Percentiles rank a stretch among this genome's conserved stretches.
Evolutionary conservation across 2,113 vertebrate genomes (phyloP).

Genomic region (Hemiprocne comata): DNA sequence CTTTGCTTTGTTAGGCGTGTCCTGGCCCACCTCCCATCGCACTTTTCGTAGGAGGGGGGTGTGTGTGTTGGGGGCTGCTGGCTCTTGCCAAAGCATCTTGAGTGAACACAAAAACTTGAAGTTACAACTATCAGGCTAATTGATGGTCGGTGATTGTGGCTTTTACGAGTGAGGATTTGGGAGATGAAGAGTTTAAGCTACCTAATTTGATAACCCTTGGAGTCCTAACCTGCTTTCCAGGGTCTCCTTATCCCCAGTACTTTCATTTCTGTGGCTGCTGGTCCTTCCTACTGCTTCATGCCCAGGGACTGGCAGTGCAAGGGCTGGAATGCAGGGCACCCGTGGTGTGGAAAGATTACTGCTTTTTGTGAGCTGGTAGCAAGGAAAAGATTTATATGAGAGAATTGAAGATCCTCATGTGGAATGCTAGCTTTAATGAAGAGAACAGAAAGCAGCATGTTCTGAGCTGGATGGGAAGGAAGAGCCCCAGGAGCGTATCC

Average conservation of each 20-base stretch:
- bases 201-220: neutral
- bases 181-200: neutral
- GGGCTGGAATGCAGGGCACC: too few relatives aligned
- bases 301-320: neutral
- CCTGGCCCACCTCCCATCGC: rapidly evolving
- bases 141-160: neutral
- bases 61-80: neutral
- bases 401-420: neutral
- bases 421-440: neutral
- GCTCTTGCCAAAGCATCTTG: neutral
- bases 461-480: neutral
- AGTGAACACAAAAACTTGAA: rapidly evolving
- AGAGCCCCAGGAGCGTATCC: rapidly evolving
- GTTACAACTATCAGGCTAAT: neutral
- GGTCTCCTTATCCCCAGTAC: neutral
- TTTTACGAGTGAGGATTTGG: neutral
- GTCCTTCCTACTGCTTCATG: rapidly evolving
- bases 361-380: neutral
- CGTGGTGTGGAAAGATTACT: neutral
- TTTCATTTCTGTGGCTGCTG: neutral
- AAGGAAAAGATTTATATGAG: neutral
- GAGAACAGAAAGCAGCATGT: neutral
- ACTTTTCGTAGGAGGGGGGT: too few relatives aligned
- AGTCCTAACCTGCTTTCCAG: neutral
- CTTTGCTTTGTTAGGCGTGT: neutral